phyloP scores from a whole-genome alignment of 2,113 vertebrate genomes.

The Glaucomys volans region DNA sequence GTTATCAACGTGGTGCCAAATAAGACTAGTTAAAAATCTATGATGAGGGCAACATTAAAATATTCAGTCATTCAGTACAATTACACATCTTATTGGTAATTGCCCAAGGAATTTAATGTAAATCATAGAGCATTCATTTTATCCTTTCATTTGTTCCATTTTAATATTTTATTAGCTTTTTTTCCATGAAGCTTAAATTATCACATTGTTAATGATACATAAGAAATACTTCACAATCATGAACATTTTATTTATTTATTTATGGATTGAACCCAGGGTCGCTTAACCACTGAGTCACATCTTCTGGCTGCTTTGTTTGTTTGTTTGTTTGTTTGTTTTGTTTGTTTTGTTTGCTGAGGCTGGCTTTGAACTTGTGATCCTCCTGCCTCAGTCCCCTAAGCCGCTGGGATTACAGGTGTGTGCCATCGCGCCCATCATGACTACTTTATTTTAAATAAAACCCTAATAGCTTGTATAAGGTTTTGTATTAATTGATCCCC shows the following conservation, averaged over 20 bases:
- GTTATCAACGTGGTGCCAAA: neutral
- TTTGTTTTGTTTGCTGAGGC: too few species aligned
- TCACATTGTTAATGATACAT: neutral
- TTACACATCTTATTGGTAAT: neutral
- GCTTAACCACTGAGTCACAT: too few species aligned
- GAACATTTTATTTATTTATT: neutral
- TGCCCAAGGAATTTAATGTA: neutral
- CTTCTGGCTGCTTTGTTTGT: too few species aligned
- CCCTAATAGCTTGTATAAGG: neutral
- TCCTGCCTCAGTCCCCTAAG: too few species aligned
- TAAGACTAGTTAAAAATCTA: neutral
- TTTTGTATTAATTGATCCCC: neutral
- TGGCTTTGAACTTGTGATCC: too few species aligned
- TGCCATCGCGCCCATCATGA: neutral
- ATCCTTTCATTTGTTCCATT: neutral
- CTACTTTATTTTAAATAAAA: neutral
- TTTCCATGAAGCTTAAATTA: neutral
- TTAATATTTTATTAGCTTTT: neutral
- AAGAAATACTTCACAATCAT: neutral
- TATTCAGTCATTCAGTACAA: neutral
- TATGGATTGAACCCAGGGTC: too few species aligned
- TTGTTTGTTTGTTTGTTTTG: too few species aligned
- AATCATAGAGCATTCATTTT: neutral
- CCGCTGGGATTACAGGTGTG: too few species aligned
- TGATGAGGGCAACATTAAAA: neutral